phyloP scores from a whole-genome alignment of 2,113 vertebrate genomes.

The Datnioides undecimradiatus region DNA sequence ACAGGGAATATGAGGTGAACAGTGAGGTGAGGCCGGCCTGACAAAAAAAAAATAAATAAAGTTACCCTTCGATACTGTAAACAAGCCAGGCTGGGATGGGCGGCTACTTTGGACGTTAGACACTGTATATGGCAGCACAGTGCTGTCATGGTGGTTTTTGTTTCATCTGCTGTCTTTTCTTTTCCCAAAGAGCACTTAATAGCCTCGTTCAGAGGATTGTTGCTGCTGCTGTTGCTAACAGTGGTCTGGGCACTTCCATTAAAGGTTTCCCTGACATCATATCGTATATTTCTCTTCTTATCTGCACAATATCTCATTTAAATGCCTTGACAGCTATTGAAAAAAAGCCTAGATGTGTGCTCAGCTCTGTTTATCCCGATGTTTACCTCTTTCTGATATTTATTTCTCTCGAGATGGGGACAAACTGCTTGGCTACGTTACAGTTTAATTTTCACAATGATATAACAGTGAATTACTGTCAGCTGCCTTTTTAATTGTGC shows the following conservation, averaged over 20 bases:
- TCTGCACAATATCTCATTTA: not conserved
- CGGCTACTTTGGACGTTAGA: not conserved
- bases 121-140: not conserved
- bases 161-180: too few relatives aligned
- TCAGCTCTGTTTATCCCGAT: too few relatives aligned
- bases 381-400: too few relatives aligned
- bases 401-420: not conserved
- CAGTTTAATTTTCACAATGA: not conserved
- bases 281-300: not conserved
- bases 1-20: not conserved
- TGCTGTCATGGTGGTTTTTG: too few relatives aligned
- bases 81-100: not conserved
- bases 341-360: too few relatives aligned
- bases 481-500: not conserved
- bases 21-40: not conserved
- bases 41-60: slow-evolving; percentile 7
- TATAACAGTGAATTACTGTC: not conserved
- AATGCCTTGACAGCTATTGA: too few relatives aligned
- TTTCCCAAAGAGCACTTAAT: too few relatives aligned
- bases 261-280: not conserved
- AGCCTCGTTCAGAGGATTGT: too few relatives aligned
- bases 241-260: too few relatives aligned
- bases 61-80: not conserved
- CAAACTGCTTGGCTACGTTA: too few relatives aligned
- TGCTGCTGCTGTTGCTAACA: too few relatives aligned